Percentiles rank a stretch among this genome's conserved stretches.
Conservation (phyloP, 2,797 vertebrate genomes). For the Microchirus variegatus region DNA sequence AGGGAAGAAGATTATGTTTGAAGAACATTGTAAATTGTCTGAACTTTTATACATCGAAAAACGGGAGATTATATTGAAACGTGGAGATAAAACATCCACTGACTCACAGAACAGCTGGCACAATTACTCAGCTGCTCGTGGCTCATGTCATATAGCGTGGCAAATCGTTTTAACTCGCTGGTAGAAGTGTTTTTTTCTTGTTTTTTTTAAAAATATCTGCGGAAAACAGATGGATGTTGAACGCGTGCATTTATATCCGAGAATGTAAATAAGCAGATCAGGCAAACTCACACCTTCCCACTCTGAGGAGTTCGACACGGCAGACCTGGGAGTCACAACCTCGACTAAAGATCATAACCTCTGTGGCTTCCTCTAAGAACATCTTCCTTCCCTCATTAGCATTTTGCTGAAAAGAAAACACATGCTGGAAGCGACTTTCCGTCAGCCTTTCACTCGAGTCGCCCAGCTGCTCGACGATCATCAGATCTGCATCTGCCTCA, state of each 20-base stretch:
- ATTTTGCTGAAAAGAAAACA: neutral
- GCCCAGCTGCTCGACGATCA: slow-evolving; percentile 31
- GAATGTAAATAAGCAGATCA: slow-evolving; percentile 12
- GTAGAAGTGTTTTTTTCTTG: neutral
- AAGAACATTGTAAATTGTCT: neutral
- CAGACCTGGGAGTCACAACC: slow-evolving; percentile 5
- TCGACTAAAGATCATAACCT: slow-evolving; percentile 9
- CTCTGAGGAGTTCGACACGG: slow-evolving; percentile 1
- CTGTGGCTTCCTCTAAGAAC: neutral
- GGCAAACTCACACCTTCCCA: slow-evolving; percentile 11
- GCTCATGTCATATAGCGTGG: slow-evolving; percentile 13
- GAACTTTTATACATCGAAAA: neutral
- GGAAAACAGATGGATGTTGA: slow-evolving; percentile 32
- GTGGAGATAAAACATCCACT: slow-evolving; percentile 4
- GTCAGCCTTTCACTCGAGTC: slow-evolving; percentile 6
- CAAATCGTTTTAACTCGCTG: slow-evolving; percentile 18
- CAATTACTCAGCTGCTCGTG: slow-evolving; percentile 26
- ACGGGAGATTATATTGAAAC: neutral
- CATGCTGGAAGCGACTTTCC: slow-evolving; percentile 8
- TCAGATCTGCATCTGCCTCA: slow-evolving; percentile 13
- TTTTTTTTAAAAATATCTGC: slow-evolving; percentile 4
- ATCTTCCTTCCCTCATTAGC: neutral
- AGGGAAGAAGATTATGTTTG: neutral
- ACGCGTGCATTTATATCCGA: neutral
- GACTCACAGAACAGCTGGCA: slow-evolving; percentile 33